phyloP scores from a whole-genome alignment of 2,113 vertebrate species.

The Gopherus flavomarginatus region DNA sequence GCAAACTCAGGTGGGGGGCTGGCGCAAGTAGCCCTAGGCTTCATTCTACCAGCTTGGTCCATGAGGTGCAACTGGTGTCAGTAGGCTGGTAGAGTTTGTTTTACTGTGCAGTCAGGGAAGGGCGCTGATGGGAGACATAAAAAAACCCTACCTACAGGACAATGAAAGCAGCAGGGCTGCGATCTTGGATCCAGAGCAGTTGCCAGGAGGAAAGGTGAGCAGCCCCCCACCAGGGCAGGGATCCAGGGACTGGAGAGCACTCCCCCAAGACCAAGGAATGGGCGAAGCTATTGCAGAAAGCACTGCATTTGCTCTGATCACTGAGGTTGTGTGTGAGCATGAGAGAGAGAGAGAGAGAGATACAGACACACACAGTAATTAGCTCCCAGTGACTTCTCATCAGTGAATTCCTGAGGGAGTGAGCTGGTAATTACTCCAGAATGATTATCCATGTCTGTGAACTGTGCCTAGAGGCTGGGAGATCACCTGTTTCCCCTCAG shows the following conservation, averaged over 20 bases:
- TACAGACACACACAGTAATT: slow-evolving; percentile 63
- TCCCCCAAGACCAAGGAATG: background rate
- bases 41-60: background rate
- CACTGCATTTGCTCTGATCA: background rate
- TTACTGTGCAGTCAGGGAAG: background rate
- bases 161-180: accelerated
- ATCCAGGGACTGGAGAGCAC: background rate
- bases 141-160: background rate
- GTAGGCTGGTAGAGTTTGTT: background rate
- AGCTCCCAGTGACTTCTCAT: slow-evolving; percentile 43
- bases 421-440: slow-evolving; percentile 61
- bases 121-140: background rate
- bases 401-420: slow-evolving; percentile 6
- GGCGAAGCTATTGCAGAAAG: background rate
- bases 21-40: background rate
- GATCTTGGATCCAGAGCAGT: background rate
- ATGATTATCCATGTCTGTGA: slow-evolving; percentile 11
- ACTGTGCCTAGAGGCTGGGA: slow-evolving; percentile 30
- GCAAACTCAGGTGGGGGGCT: background rate
- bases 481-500: background rate
- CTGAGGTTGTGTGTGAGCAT: background rate
- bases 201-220: background rate
- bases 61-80: background rate
- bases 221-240: background rate
- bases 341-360: background rate